These are phyloP conservation scores for Apeira syringaria DNA, from an alignment of 2,888 invertebrate genomes.

Conservation along the genomic window DNA sequence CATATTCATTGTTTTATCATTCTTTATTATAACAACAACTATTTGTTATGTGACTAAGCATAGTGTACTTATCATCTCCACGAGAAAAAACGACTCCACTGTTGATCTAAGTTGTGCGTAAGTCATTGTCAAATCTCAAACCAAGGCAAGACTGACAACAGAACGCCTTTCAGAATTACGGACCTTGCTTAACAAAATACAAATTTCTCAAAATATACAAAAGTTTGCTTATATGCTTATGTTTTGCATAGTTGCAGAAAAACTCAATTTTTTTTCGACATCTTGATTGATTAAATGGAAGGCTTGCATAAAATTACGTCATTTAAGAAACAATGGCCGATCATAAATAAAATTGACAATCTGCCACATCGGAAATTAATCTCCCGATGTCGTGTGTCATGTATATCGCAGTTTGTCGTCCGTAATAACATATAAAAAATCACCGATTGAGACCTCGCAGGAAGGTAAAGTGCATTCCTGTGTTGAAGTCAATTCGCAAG, in stretches of 20 bases:
- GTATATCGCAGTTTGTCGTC: slow-evolving; percentile 61
- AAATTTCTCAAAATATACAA: too few relatives aligned
- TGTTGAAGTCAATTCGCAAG: slow-evolving; percentile 74
- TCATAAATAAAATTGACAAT: slow-evolving; percentile 80
- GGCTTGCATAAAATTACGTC: slow-evolving; percentile 68
- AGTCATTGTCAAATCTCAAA: too few relatives aligned
- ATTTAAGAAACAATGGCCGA: slow-evolving; percentile 74
- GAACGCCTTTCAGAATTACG: too few relatives aligned
- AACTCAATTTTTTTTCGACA: slow-evolving; percentile 37
- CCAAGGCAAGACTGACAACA: too few relatives aligned
- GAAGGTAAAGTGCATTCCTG: slow-evolving; percentile 78
- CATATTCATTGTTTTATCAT: too few relatives aligned
- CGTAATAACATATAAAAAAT: slow-evolving; percentile 72
- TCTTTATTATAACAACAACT: too few relatives aligned
- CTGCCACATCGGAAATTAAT: slow-evolving; percentile 79
- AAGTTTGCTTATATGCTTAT: too few relatives aligned
- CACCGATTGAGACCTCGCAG: slow-evolving; percentile 68
- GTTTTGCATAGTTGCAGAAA: slow-evolving; percentile 5
- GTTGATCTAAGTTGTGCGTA: too few relatives aligned
- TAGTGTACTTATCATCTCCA: too few relatives aligned
- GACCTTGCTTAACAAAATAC: too few relatives aligned
- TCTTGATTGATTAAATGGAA: slow-evolving; percentile 48
- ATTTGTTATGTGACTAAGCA: too few relatives aligned
- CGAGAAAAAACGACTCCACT: too few relatives aligned
- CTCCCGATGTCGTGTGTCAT: slow-evolving; percentile 69